phyloP scores from a whole-genome alignment of 2,797 vertebrate genomes.

The Muraenolepis orangiensis region DNA sequence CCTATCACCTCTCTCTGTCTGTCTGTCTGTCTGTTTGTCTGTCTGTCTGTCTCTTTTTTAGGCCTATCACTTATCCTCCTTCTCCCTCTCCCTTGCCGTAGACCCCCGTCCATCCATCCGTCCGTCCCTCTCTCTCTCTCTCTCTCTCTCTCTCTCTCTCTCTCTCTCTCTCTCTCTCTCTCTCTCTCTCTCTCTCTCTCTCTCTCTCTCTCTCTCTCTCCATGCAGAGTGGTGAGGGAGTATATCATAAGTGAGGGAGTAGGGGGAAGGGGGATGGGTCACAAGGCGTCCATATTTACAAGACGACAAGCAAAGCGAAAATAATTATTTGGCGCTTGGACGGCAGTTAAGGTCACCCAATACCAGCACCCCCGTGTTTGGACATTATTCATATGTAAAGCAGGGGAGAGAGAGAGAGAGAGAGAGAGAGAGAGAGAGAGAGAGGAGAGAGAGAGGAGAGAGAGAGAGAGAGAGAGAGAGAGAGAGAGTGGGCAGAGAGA shows the following conservation, averaged over 20 bases:
- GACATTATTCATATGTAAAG: conserved; percentile 2
- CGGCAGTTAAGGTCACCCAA: background rate
- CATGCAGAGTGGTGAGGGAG: background rate
- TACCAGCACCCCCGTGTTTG: background rate
- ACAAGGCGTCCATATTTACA: background rate
- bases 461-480: too few relatives aligned
- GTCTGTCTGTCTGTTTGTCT: too few relatives aligned
- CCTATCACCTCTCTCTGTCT: too few relatives aligned
- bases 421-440: background rate
- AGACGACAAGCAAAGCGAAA: background rate
- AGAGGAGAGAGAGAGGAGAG: background rate
- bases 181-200: too few relatives aligned
- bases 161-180: too few relatives aligned
- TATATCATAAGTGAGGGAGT: background rate
- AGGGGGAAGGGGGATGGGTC: background rate
- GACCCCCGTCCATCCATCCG: too few relatives aligned
- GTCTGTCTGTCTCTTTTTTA: too few relatives aligned
- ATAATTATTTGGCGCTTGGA: background rate
- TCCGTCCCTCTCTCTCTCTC: too few relatives aligned
- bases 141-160: too few relatives aligned
- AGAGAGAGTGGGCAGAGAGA: background rate
- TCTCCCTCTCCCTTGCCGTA: too few relatives aligned
- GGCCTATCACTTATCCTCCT: too few relatives aligned
- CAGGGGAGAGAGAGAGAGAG: background rate
- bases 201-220: too few relatives aligned